Base-by-base conservation (phyloP, 2,797 vertebrate genomes). In the Petrocephalus sullivani region DNA sequence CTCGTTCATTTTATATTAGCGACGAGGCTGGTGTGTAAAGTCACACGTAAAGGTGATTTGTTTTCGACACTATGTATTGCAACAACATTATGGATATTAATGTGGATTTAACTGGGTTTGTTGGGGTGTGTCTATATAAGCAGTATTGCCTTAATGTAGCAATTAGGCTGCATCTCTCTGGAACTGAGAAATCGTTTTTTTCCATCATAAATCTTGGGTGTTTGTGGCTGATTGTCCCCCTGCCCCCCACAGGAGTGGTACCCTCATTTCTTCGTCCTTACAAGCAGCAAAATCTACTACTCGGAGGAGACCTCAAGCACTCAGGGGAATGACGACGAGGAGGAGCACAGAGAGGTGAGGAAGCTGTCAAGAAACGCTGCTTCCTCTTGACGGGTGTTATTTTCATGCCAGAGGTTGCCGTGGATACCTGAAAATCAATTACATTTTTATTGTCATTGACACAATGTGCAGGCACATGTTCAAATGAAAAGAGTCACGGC, bases 201-300 rank as follows among this genome's bases (percentile, higher is more conserved):
- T n/a, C 19, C 75, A n/a, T 49, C 19, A 14, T 46, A 78, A 41
- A n/a, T n/a, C 37, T 41, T 9, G 75, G 41, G 16, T 78, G 75
- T n/a, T 37, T 37, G 64, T 71, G 64, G 12, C 64, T n/a, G 19
- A 19, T 57, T n/a, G 14, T 1, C 4, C 3, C 75, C 75, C 56
- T 14, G 12, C 0, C 2, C 7, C 5, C 37, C 16, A 8, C 91
- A 99, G 98, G 98, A 99, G 89, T 99, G 98, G 98, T 98, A 99
- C 91, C 97, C 98, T 0, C 98, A 99, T 94, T 99, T 98, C 94
- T 99, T 99, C 54, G 98, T 99, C 90, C 94, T 99, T 94, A 99
- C 98, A 89, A 99, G 97, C 95, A 98, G 94, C 92, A 99, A 98
- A 93, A 98, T 99, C 93, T 99, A 99, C 93, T 99, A 99, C 92